A percentile compares a stretch with the other conserved stretches of the same genome.
phyloP scores from a whole-genome alignment of 2,888 invertebrate genomes.

The Ethmia dodecea region DNA sequence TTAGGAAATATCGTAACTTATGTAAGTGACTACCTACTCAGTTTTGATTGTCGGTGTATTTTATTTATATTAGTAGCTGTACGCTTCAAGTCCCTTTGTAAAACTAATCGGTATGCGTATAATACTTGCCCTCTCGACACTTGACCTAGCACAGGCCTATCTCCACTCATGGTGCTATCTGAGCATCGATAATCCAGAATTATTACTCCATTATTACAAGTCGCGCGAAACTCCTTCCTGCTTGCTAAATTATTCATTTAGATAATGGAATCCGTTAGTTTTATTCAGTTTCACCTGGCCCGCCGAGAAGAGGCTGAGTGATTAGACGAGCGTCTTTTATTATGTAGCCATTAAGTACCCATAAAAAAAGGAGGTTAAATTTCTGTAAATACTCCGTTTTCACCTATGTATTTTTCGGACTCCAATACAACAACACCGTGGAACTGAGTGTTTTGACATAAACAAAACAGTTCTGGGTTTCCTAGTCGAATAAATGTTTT shows the following conservation, averaged over 20 bases:
- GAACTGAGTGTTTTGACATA: too few species aligned
- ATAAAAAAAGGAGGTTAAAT: too few species aligned
- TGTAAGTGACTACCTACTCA: neutral
- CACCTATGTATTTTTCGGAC: too few species aligned
- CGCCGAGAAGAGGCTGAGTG: slow-evolving; percentile 9
- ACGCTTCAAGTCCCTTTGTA: neutral
- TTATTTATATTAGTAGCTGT: neutral
- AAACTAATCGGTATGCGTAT: slow-evolving; percentile 29
- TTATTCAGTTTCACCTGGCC: slow-evolving; percentile 43
- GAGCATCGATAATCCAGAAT: slow-evolving; percentile 35
- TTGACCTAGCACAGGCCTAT: neutral
- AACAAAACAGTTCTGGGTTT: too few species aligned
- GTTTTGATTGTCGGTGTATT: too few species aligned
- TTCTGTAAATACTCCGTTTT: too few species aligned
- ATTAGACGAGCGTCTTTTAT: slow-evolving; percentile 25
- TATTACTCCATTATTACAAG: slow-evolving; percentile 50
- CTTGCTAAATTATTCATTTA: slow-evolving; percentile 58
- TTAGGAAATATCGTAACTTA: neutral
- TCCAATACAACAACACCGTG: too few species aligned
- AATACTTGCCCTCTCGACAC: slow-evolving; percentile 5
- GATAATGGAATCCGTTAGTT: slow-evolving; percentile 55
- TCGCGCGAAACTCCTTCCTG: slow-evolving; percentile 35
- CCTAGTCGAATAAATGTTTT: too few species aligned
- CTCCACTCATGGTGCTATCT: slow-evolving; percentile 3
- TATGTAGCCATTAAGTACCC: too few species aligned